Conservation (phyloP, 2,113 vertebrate species). For the Rutilus rutilus region DNA sequence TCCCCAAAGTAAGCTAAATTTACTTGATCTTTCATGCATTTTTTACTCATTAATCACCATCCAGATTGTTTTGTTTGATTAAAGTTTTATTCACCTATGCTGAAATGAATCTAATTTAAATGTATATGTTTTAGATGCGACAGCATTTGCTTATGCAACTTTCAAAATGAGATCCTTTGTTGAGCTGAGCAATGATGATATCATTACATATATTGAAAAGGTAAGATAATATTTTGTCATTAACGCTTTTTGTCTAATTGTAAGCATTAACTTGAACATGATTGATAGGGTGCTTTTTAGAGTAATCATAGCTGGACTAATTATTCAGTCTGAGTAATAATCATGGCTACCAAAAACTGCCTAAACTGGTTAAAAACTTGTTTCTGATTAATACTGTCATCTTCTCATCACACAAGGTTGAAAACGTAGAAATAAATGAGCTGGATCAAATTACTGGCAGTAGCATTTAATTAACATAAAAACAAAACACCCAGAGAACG, state of each 20-base stretch:
- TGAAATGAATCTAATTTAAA: background rate
- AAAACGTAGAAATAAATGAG: no score
- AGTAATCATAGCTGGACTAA: no score
- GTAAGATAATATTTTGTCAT: constrained; percentile 26
- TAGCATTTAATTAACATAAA: no score
- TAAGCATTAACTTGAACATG: background rate
- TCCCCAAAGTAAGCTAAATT: background rate
- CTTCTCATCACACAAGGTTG: no score
- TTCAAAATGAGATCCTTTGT: constrained; percentile 23
- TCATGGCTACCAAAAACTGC: no score
- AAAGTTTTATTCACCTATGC: background rate
- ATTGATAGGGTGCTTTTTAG: no score
- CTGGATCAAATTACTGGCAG: no score
- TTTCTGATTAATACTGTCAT: no score
- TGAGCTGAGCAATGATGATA: constrained; percentile 17
- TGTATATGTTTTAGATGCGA: background rate
- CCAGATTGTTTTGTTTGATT: background rate
- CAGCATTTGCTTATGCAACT: constrained; percentile 8
- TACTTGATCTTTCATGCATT: background rate
- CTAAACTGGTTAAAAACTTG: no score
- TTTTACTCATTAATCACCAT: background rate
- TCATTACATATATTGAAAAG: constrained; percentile 34
- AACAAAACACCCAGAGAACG: no score
- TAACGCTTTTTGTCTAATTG: background rate
- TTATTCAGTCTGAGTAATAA: no score